Base-by-base conservation (phyloP, 2,797 vertebrate genomes). In the Hoplostethus atlanticus region DNA sequence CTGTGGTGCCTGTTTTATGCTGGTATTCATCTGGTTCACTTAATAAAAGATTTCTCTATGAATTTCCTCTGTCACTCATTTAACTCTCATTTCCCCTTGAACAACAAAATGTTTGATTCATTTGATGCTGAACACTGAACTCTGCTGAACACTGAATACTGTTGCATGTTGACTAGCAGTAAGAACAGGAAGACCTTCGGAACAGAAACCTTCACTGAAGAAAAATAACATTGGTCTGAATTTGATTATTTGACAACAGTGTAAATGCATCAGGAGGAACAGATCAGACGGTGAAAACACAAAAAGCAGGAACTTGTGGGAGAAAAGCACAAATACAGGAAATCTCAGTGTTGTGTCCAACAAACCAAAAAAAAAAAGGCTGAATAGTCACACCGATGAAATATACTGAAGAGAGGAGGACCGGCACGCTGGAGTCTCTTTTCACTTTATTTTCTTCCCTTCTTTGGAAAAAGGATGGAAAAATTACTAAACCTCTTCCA, bases 371-470 rank as follows among this genome's bases (percentile, higher is more conserved):
- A 51, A 4, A 40, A 11, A 54, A 9, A 1, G 3, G 25, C 52
- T 12, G 11, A 21, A 25, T 51, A 25, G 6, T 36, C 15, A 12
- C 17, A 8, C 28, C 56, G 2, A 25, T 11, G 6, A 62, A 16
- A n/a, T n/a, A 50, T 6, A 34, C 34, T 40, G 6, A 51, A 28
- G 1, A 57, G 51, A 67, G 68, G 58, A 85, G 64, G 50, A 80
- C 71, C 31, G 12, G 61, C 44, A 38, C 15, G 0, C 40, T 79
- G 68, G 82, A 81, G 81, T 85, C 79, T 63, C 61, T 59, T 69
- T 68, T 80, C 28, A 60, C 77, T 94, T 93, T 93, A 93, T 92
- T 92, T 92, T 90, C 75, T 78, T 89, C 80, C 80, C 81, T 89
- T 88, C 80, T 85, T 87, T 78, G 60, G 44, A 72, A 88, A 88